These are phyloP conservation scores for Diachrysia chrysitis DNA, from an alignment of 2,888 invertebrate species.

Conservation along the genomic window DNA sequence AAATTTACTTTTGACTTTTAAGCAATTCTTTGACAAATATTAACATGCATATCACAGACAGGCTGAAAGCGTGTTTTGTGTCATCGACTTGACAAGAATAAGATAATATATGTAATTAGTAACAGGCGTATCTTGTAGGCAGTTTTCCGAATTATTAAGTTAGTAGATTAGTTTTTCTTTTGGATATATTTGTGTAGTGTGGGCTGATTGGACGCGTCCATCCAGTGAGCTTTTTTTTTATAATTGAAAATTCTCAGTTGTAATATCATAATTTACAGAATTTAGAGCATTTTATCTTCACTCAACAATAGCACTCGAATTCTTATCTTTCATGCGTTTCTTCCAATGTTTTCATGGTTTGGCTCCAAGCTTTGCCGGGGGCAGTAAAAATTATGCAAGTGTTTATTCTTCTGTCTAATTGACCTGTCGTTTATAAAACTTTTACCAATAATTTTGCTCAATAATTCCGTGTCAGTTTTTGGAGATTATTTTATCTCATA, in stretches of 20 bases:
- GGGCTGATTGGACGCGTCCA: slow-evolving; percentile 62
- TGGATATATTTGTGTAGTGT: slow-evolving; percentile 77
- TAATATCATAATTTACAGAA: slow-evolving; percentile 59
- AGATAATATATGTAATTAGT: slow-evolving; percentile 53
- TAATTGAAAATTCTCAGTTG: slow-evolving; percentile 69
- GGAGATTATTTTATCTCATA: slow-evolving; percentile 47
- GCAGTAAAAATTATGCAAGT: slow-evolving; percentile 35
- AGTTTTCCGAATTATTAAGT: slow-evolving; percentile 71
- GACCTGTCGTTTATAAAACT: slow-evolving; percentile 18
- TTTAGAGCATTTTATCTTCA: slow-evolving; percentile 43
- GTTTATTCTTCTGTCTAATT: slow-evolving; percentile 31
- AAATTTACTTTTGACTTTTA: slow-evolving; percentile 47
- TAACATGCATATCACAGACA: slow-evolving; percentile 29
- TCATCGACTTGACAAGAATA: slow-evolving; percentile 45
- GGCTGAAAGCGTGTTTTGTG: slow-evolving; percentile 23
- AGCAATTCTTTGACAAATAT: slow-evolving; percentile 41
- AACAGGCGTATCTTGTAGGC: slow-evolving; percentile 69
- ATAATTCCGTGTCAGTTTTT: slow-evolving; percentile 35
- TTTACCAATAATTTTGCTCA: slow-evolving; percentile 38
- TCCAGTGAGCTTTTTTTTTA: slow-evolving; percentile 63
- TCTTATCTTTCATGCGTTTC: slow-evolving; percentile 13
- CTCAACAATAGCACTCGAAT: slow-evolving; percentile 35
- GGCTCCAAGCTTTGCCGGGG: slow-evolving; percentile 18
- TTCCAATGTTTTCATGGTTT: slow-evolving; percentile 19
- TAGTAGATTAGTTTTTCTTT: slow-evolving; percentile 75